Conservation (phyloP, 2,113 vertebrate species). For the Panurus biarmicus region DNA sequence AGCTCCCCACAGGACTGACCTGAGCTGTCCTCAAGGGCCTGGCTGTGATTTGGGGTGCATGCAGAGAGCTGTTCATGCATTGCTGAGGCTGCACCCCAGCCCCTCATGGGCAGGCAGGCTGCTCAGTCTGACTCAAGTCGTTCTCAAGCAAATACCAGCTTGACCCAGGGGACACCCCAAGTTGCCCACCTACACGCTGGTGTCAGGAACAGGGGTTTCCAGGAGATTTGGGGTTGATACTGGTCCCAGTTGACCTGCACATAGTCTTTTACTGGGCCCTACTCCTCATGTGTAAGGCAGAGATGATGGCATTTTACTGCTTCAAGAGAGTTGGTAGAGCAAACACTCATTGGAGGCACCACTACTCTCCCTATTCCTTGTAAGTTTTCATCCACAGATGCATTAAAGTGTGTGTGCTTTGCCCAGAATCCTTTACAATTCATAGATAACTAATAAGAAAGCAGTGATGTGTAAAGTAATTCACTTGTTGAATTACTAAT, state of each 20-base stretch:
- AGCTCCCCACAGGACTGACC: rapidly evolving
- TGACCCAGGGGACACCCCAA: neutral
- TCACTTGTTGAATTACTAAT: neutral
- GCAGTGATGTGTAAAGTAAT: neutral
- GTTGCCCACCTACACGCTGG: rapidly evolving
- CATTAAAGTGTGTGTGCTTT: neutral
- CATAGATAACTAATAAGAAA: neutral
- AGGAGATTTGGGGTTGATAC: neutral
- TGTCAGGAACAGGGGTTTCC: neutral
- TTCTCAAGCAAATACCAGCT: neutral
- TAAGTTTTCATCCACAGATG: neutral
- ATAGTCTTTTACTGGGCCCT: neutral
- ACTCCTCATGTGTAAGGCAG: neutral
- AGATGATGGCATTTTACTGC: neutral
- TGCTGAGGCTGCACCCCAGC: rapidly evolving
- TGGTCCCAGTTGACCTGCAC: neutral
- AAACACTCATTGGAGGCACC: neutral
- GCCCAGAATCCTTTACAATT: neutral
- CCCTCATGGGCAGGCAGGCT: neutral
- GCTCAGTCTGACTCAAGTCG: rapidly evolving
- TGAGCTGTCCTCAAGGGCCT: neutral
- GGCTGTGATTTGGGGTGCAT: rapidly evolving
- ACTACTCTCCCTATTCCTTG: neutral
- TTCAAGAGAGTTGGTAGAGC: neutral
- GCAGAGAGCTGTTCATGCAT: neutral